Base-by-base conservation (phyloP, 1,140 invertebrate genomes). In the Hycleus phaleratus region DNA sequence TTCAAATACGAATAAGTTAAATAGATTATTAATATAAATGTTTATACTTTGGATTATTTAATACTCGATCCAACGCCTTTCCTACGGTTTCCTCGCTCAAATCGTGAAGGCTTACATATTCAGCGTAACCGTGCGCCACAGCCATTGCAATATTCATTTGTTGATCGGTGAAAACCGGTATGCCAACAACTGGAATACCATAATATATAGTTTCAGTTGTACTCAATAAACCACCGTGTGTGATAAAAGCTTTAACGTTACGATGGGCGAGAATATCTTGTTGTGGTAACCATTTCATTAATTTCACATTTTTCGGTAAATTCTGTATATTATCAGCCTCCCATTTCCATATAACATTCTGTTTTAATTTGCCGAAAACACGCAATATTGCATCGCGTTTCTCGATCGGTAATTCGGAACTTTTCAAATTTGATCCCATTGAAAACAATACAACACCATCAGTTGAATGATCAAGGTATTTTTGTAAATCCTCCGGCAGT, bases 341-440 rank as follows among this genome's bases (percentile, higher is more conserved):
- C 60, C 77, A 81, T 68, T 82, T 83, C 79, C 80, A 83, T n/a
- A 84, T 62, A 7, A 84, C 74, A 50, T 75, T 74, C 54, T 75
- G 76, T 25, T 78, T 75, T 10, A 83, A 59, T 59, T 77, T 75
- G n/a, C 71, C 56, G 56, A 82, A 80, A 10, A 71, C 73, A 45
- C 76, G 72, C 0, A 77, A 57, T 38, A 81, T 62, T 6, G 67
- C 73, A 53, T 77, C 57, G 12, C 73, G 58, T 32, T 75, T 63
- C 7, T 73, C 65, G 45, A 61, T 55, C 0, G 74, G 64, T 1
- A 82, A 65, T 48, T 74, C 66, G 38, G 75, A 69, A 3, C 74
- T 66, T 58, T 76, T 73, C 46, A 80, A 71, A 32, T 78, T 68
- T 3, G 75, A 76, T 12, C 81, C 81, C 48, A 82, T 67, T 56